Evolutionary conservation across 1,140 invertebrate genomes (phyloP), one percentile per base, ranked within the genome.

Genomic region (Sweltsa coloradensis): DNA sequence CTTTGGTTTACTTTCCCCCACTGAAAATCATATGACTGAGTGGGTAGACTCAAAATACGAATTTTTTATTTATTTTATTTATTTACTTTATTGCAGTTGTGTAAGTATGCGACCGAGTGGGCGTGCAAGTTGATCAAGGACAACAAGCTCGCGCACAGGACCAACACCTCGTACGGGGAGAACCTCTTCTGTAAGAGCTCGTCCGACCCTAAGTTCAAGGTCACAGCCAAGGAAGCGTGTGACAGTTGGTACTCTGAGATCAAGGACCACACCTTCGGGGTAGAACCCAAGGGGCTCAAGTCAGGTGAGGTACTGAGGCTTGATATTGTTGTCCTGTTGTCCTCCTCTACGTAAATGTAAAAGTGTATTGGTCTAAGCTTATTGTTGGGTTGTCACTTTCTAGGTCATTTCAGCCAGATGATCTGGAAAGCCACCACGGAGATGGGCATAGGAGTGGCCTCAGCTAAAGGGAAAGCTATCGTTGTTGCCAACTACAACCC

Each of bases 401-500:
- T 63, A 69, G 77, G 82, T 49, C 81, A 84, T 51, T 85, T 84
- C 49, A 79, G 79, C 0, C 80, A 84, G 67, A 72, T 84, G 2
- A 65, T 89, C 2, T 90, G 87, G 87, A 83, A 78, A 57, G 70
- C 63, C 5, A 79, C 74, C 1, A 74, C 64, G 49, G 78, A 87
- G 58, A 63, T 89, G 50, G 87, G 86, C 1, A 75, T 89, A 5
- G 86, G 79, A 3, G 72, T 74, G 53, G 82, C 84, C n/a, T 57
- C 58, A 45, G 73, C 61, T 60, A n/a, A n/a, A n/a, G 76, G 69
- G 3, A 70, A 66, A 9, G 69, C 72, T 36, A 68, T 74, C 34
- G 75, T 89, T 1, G 85, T 89, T 1, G 81, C 80, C 1, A 85
- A 86, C 63, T 89, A 89, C 52, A 72, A 76, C 63, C 85, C 86